Evolutionary conservation across 92 coral and sea anemone genomes (phyloP).

Genomic region (Zoanthus solanderi): DNA sequence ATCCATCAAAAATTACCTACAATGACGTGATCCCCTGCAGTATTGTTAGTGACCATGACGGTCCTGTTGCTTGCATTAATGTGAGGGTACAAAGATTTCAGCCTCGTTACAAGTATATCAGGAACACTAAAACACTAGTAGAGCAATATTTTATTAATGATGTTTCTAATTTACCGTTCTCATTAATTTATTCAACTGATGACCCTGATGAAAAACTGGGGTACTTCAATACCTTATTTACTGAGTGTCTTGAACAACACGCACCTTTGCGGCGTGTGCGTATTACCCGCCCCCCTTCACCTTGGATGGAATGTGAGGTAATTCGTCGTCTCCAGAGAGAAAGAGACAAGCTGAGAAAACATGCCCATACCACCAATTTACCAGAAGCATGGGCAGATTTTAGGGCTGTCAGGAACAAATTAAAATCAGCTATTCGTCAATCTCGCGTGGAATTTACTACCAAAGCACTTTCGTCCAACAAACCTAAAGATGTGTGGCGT

Average conservation of each 20-base stretch:
- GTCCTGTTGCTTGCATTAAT: constrained; percentile 55
- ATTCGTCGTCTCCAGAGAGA: constrained; percentile 48
- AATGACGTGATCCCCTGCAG: constrained; percentile 49
- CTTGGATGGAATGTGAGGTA: constrained; percentile 56
- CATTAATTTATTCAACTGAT: constrained; percentile 43
- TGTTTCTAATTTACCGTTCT: constrained; percentile 44
- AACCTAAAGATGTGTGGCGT: constrained; percentile 56
- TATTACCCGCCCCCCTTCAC: constrained; percentile 44
- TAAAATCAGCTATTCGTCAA: constrained; percentile 46
- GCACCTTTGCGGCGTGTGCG: constrained; percentile 35
- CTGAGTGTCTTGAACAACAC: constrained; percentile 38
- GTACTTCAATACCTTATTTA: constrained; percentile 37
- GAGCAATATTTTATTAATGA: constrained; percentile 44
- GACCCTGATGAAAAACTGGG: constrained; percentile 58
- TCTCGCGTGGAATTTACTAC: constrained; percentile 56
- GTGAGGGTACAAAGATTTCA: constrained; percentile 26
- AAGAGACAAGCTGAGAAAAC: constrained; percentile 46
- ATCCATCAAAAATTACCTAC: constrained; percentile 38
- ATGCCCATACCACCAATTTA: constrained; percentile 49
- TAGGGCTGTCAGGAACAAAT: constrained; percentile 56
- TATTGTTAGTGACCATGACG: constrained; percentile 60
- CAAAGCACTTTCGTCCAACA: constrained; percentile 53
- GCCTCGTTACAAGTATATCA: constrained; percentile 47
- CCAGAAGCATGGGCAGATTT: constrained; percentile 51
- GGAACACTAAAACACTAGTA: constrained; percentile 29